A percentile compares a stretch with the other conserved stretches of the same genome.
These are phyloP conservation scores for Tangara arthus DNA, from an alignment of 2,797 vertebrate species.

Conservation along the genomic window DNA sequence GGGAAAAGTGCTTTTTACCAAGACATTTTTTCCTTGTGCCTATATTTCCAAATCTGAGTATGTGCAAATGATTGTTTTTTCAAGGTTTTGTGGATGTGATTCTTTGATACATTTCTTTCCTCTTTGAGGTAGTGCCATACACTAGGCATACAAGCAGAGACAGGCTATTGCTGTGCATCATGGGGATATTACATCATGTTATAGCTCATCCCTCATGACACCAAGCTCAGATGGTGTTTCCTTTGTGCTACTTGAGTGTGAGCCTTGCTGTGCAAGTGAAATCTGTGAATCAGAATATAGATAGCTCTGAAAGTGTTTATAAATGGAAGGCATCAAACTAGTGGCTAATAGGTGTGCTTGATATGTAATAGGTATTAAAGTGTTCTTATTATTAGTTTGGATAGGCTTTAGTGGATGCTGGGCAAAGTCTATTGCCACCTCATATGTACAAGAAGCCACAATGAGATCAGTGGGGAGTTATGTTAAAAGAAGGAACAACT, in stretches of 20 bases:
- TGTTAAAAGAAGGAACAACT: neutral
- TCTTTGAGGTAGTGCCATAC: neutral
- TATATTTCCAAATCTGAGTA: neutral
- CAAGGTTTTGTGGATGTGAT: neutral
- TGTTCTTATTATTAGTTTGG: neutral
- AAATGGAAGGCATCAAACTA: neutral
- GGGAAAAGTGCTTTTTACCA: neutral
- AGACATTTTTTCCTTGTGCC: neutral
- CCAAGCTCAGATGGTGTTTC: neutral
- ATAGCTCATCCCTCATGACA: neutral
- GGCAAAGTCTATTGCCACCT: neutral
- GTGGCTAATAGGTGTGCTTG: neutral
- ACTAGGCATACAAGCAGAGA: neutral
- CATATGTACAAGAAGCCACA: neutral
- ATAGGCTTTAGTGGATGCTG: neutral
- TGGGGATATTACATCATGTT: accelerated
- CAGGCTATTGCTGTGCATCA: neutral
- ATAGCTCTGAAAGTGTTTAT: neutral
- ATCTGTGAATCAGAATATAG: neutral
- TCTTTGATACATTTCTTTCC: neutral
- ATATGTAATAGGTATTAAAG: neutral
- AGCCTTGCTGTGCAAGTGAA: neutral
- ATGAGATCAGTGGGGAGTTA: neutral
- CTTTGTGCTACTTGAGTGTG: neutral
- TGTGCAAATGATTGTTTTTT: neutral